Evolutionary conservation across 2,888 invertebrate genomes (phyloP).

Genomic region (Erebia aethiops): DNA sequence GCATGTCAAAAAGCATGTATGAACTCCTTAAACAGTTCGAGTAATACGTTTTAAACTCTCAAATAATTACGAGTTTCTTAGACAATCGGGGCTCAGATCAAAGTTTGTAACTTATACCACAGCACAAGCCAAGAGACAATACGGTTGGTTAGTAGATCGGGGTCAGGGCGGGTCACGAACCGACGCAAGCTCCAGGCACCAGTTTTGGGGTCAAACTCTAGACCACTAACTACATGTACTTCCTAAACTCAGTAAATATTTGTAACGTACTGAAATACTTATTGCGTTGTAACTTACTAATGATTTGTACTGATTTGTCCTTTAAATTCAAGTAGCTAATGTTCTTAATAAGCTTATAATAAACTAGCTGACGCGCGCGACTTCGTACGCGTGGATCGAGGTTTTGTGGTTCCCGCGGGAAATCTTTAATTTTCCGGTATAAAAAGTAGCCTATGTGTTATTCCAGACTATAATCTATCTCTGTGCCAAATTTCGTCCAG

Average conservation of each 20-base stretch:
- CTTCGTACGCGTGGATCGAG: too few species aligned
- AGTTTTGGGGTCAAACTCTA: conserved; percentile 70
- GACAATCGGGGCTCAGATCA: background rate
- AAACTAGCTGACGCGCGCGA: too few species aligned
- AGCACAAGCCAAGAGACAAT: conserved; percentile 60
- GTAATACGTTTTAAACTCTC: too few species aligned
- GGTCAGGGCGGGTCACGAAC: conserved; percentile 78
- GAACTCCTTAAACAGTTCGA: too few species aligned
- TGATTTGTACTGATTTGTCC: conserved; percentile 20
- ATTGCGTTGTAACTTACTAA: conserved; percentile 5
- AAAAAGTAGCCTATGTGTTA: too few species aligned
- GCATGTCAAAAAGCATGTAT: too few species aligned
- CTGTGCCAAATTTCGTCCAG: too few species aligned
- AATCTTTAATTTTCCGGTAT: too few species aligned
- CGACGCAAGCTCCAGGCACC: conserved; percentile 50
- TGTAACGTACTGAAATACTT: conserved; percentile 35
- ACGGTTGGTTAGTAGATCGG: conserved; percentile 74
- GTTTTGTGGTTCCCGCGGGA: too few species aligned
- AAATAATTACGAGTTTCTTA: too few species aligned
- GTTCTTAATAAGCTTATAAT: background rate
- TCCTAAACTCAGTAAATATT: conserved; percentile 39
- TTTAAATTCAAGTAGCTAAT: conserved; percentile 14
- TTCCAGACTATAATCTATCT: too few species aligned
- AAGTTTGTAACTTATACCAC: conserved; percentile 34
- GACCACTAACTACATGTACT: conserved; percentile 30